Evolutionary conservation across 1,140 invertebrate genomes (phyloP).

Genomic region (Protaetia brevitarsis): DNA sequence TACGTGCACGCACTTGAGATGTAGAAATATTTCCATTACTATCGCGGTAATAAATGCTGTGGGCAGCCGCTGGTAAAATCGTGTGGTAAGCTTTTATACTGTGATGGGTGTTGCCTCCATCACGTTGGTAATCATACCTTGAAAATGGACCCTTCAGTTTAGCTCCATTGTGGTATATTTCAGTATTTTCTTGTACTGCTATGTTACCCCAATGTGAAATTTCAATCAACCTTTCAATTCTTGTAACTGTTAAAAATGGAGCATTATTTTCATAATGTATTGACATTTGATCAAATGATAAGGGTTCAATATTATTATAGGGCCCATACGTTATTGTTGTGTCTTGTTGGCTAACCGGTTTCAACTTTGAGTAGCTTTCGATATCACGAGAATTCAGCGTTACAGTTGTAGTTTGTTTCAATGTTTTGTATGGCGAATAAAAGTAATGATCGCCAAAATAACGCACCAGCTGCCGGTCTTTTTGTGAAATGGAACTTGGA

Average conservation of each 20-base stretch:
- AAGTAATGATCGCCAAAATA: constrained; percentile 82
- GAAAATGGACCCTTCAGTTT: constrained; percentile 93
- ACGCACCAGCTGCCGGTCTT: constrained; percentile 89
- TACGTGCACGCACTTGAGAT: constrained; percentile 81
- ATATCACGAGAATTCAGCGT: constrained; percentile 55
- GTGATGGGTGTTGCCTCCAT: constrained; percentile 76
- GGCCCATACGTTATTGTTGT: constrained; percentile 83
- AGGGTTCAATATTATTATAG: constrained; percentile 67
- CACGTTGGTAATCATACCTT: constrained; percentile 91
- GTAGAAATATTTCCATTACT: constrained; percentile 99
- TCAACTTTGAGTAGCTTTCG: constrained; percentile 83
- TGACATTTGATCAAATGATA: constrained; percentile 58
- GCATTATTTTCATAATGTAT: constrained; percentile 97
- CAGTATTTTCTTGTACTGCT: constrained; percentile 92
- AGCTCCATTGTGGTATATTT: constrained; percentile 90
- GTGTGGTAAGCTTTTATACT: constrained; percentile 93
- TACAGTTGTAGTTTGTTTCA: constrained; percentile 72
- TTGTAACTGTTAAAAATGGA: constrained; percentile 88
- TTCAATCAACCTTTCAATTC: constrained; percentile 84
- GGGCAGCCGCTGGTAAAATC: constrained; percentile 77
- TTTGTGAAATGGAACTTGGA: constrained; percentile 83
- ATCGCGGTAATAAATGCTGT: constrained; percentile 59
- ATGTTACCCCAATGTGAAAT: constrained; percentile 99
- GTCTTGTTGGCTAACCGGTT: constrained; percentile 77
- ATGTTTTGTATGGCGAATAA: constrained; percentile 77